A percentile compares a stretch with the other conserved stretches of the same genome.
These are phyloP conservation scores for Rhabdomys pumilio DNA, from an alignment of 2,797 vertebrate genomes.

Conservation along the genomic window DNA sequence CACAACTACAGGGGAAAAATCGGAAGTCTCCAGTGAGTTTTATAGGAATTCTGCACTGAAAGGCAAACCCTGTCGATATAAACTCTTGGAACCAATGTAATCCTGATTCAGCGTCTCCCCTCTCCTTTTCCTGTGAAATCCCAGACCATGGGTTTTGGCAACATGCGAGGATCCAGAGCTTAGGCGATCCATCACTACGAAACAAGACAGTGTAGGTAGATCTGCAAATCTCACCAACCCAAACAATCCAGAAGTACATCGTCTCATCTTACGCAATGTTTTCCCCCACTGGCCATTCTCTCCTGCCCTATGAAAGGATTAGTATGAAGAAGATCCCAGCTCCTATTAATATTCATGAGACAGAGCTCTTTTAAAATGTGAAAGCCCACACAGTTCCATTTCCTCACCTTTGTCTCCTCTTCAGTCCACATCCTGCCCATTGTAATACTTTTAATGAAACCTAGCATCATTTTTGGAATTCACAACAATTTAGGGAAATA, in stretches of 20 bases:
- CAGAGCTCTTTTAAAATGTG: slow-evolving; percentile 10
- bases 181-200: neutral
- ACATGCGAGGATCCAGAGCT: neutral
- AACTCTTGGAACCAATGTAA: neutral
- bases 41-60: neutral
- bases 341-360: neutral
- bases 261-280: neutral
- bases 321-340: neutral
- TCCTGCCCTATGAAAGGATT: neutral
- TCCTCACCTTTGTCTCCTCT: neutral
- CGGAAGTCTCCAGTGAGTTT: neutral
- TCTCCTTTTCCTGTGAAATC: neutral
- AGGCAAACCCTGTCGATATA: neutral
- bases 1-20: neutral
- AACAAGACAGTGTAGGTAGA: neutral
- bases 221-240: neutral
- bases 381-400: neutral
- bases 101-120: neutral
- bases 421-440: neutral
- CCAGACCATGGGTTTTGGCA: neutral
- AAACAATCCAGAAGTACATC: neutral
- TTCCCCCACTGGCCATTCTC: neutral
- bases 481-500: neutral
- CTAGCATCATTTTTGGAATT: neutral
- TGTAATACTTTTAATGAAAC: neutral